Base-by-base conservation (phyloP, 2,888 invertebrate genomes). In the Metellina segmentata region DNA sequence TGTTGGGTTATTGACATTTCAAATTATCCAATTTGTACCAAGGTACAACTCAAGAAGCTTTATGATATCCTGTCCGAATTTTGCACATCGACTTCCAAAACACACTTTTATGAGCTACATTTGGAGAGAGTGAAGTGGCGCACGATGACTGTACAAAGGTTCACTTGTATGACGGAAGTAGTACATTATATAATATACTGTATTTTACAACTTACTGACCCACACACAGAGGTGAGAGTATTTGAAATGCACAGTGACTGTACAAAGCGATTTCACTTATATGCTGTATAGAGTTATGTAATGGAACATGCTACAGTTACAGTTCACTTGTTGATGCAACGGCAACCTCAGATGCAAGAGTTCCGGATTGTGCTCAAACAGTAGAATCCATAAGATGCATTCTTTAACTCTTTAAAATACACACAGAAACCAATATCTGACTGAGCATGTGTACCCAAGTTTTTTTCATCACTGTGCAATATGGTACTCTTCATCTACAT, bases 71-170 rank as follows among this genome's bases (percentile, higher is more conserved):
- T 92, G 91, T 92, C 91, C 91, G 88, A 92, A 92, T 91, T 91
- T 91, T 91, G 91, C 91, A 91, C 91, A 91, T 91, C 91, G 91
- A 91, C 91, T 91, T 91, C 91, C 91, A 91, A 91, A 91, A 91
- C 91, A 91, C 91, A 81, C 70, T 91, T 91, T 90, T 85, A 91
- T 91, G 91, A 91, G 91, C 91, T 91, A 91, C 86, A 91, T 82
- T 79, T 91, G 86, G 61, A 91, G 91, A 87, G 91, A 91, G 87
- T 91, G 78, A 83, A 70, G 77, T 51, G 71, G 70, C 82, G 78
- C 87, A 87, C 81, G 61, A 53, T 51, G 75, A 52, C 72, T 91
- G 82, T 83, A 53, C 48, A 79, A 79, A 81, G 51, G 53, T 81
- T 81, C 85, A 81, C 87, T 81, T 79, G 79, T 79, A 85, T 51